Evolutionary conservation across 2,888 invertebrate genomes (phyloP).

Genomic region (Scaptomyza caliginosa): DNA sequence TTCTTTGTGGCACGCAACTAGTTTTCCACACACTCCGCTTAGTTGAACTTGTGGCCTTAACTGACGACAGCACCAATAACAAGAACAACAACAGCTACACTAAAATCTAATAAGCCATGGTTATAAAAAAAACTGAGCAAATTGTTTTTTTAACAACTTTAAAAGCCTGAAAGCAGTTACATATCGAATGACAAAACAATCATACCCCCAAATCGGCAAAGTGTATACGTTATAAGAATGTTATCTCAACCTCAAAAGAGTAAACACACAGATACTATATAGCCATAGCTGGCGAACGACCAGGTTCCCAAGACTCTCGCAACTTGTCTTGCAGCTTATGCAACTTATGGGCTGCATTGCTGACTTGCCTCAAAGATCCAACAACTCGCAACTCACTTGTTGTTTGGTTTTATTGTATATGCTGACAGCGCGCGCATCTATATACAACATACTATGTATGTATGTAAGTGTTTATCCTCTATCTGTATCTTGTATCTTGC

Average conservation of each 20-base stretch:
- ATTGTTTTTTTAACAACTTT: background rate
- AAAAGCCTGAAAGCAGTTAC: background rate
- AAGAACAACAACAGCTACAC: conserved; percentile 46
- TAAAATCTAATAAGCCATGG: too few relatives aligned
- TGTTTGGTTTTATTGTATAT: conserved; percentile 35
- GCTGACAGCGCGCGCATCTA: conserved; percentile 33
- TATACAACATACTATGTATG: conserved; percentile 28
- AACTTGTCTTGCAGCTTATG: conserved; percentile 48
- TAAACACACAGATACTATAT: conserved; percentile 27
- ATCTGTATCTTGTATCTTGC: conserved; percentile 28
- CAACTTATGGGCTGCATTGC: conserved; percentile 37
- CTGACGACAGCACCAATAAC: conserved; percentile 18
- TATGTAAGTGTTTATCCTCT: conserved; percentile 51
- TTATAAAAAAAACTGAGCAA: too few relatives aligned
- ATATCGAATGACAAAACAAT: background rate
- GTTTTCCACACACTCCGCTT: conserved; percentile 48
- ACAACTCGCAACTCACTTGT: conserved; percentile 34
- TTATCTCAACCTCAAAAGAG: conserved; percentile 57
- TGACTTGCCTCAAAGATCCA: conserved; percentile 10
- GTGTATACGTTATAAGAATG: conserved; percentile 31
- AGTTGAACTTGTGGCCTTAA: conserved; percentile 73
- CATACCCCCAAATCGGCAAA: background rate
- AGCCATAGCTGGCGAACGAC: conserved; percentile 16
- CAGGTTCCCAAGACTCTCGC: conserved; percentile 27
- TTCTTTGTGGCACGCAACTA: conserved; percentile 65